phyloP scores from a whole-genome alignment of 2,888 invertebrate species.

The Philereme vetulata region DNA sequence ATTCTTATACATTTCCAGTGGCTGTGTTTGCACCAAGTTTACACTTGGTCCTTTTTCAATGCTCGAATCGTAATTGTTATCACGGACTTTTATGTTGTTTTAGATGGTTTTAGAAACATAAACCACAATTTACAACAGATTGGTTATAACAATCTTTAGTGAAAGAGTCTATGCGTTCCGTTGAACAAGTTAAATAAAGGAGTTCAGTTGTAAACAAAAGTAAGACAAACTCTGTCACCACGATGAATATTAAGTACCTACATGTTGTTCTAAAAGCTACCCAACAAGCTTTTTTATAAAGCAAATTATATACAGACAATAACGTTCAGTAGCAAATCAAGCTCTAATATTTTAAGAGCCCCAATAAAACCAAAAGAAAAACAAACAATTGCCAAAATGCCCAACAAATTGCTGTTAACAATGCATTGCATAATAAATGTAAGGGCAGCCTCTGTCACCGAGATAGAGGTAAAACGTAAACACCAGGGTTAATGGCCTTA shows the following conservation, averaged over 20 bases:
- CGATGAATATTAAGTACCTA: too few species aligned
- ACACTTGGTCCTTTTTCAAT: conserved; percentile 28
- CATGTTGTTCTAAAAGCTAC: too few species aligned
- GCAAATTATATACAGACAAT: neutral
- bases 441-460: conserved; percentile 38
- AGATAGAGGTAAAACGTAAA: conserved; percentile 70
- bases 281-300: too few species aligned
- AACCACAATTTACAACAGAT: neutral
- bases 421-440: conserved; percentile 23
- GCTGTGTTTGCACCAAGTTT: conserved; percentile 19
- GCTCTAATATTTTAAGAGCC: neutral
- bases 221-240: too few species aligned
- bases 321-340: neutral
- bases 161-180: neutral
- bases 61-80: conserved; percentile 28
- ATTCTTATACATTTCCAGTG: conserved; percentile 23
- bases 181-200: neutral
- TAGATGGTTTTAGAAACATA: conserved; percentile 8
- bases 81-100: conserved; percentile 24
- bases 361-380: neutral
- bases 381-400: neutral
- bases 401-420: conserved; percentile 15
- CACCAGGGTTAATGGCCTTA: conserved; percentile 72
- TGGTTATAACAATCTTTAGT: neutral
- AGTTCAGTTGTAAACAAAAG: too few species aligned